Evolutionary conservation across 2,888 invertebrate genomes (phyloP).

Genomic region (Bombylius major): DNA sequence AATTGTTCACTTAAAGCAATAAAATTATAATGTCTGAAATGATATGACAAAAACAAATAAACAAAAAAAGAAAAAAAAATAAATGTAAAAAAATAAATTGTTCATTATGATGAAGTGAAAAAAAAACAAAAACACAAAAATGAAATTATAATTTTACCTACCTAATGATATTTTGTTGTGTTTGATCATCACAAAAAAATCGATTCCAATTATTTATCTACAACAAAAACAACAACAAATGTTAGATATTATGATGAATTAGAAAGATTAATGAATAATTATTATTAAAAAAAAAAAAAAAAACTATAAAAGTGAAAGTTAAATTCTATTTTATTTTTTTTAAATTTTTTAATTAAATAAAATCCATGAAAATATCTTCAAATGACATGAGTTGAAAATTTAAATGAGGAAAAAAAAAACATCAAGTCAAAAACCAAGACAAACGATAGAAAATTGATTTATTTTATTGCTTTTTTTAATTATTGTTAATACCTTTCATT

Average conservation of each 20-base stretch:
- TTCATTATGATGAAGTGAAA: neutral
- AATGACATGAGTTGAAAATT: neutral
- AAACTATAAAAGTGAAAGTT: neutral
- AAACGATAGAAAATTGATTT: neutral
- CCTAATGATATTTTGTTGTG: conserved; percentile 43
- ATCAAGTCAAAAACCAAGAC: neutral
- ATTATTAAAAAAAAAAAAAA: neutral
- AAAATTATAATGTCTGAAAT: conserved; percentile 45
- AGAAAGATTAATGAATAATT: neutral
- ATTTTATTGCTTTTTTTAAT: too few relatives aligned
- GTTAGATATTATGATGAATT: conserved; percentile 1
- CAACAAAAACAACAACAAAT: conserved; percentile 40
- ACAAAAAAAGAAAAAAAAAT: conserved; percentile 2
- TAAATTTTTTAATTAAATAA: neutral
- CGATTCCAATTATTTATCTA: conserved; percentile 54
- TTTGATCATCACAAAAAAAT: conserved; percentile 36
- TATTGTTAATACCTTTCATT: conserved; percentile 30
- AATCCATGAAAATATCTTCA: neutral
- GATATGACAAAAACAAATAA: conserved; percentile 4
- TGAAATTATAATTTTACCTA: conserved; percentile 30
- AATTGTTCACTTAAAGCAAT: conserved; percentile 34
- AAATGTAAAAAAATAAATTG: neutral
- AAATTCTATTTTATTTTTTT: too few relatives aligned
- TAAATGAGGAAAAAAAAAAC: too few relatives aligned
- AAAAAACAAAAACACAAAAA: too few relatives aligned